Percentiles rank a stretch among this genome's conserved stretches.
phyloP scores from a whole-genome alignment of 2,797 vertebrate species.

The Enteromius thamalakanensis region DNA sequence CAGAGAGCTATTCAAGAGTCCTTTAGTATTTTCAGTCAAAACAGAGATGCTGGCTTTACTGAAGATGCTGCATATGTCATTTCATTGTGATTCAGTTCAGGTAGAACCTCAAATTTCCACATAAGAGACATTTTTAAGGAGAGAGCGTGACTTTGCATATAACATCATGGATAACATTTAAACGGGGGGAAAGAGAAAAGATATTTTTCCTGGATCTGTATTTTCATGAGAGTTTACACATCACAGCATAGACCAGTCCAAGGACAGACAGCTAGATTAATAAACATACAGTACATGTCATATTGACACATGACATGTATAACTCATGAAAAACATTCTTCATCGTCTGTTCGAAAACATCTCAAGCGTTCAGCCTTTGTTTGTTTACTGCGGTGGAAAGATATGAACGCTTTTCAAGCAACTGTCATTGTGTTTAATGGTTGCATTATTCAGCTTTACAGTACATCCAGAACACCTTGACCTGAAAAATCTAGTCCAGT shows the following conservation, averaged over 20 bases:
- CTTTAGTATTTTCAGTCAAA: not conserved
- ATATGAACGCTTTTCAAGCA: no score
- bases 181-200: not conserved
- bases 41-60: not conserved
- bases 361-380: no score
- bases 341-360: no score
- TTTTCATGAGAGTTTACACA: not conserved
- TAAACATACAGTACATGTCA: no score
- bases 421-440: no score
- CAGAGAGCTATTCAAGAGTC: not conserved
- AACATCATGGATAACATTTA: conserved; percentile 23
- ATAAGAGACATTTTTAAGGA: not conserved
- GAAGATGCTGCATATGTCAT: not conserved
- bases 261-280: not conserved
- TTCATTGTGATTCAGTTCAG: conserved; percentile 30
- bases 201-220: not conserved
- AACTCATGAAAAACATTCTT: no score
- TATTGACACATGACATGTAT: no score
- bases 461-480: no score
- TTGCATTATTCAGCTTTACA: no score
- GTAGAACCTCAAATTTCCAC: not conserved
- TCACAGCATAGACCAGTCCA: not conserved
- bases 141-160: conserved; percentile 17
- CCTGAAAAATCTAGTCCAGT: no score
- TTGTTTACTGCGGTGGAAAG: no score